Evolutionary conservation across 2,888 invertebrate genomes (phyloP), one percentile per base, ranked within the genome.

Genomic region (Lithophane socia): DNA sequence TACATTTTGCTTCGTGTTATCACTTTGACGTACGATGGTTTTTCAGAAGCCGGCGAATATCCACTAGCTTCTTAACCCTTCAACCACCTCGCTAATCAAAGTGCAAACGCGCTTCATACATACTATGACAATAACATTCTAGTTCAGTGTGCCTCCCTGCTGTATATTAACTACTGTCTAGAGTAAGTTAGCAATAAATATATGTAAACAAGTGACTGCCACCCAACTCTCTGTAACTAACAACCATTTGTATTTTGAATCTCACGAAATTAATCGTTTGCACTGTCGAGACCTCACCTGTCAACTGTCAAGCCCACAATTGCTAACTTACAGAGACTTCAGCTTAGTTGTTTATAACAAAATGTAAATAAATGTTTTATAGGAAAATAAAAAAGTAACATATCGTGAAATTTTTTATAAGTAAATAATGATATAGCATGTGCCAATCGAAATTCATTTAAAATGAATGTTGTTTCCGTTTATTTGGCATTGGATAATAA

Each of bases 361-460:
- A 79, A 77, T 88, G 88, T 88, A 88, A 88, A 88, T 88, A 88
- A 84, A 87, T 77, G 83, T 87, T 84, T 83, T 83, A 83, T 86
- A 87, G 86, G 65, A 67, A 85, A 85, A 86, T 85, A 56, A 56
- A 56, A 47, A 56, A 86, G 86, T 79, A 82, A 86, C 88, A 88
- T 88, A 88, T 88, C 88, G 85, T 87, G 82, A 84, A 86, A 69
- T 75, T 85, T 86, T 86, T 86, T 87, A 86, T 86, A 82, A 86
- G 83, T 88, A 86, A 87, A 80, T 83, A 83, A 77, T 79, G 71
- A 86, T 87, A 82, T 86, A 86, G 87, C 60, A 88, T 88, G 88
- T 88, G 88, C 88, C 88, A 88, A 88, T 88, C 80, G 83, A 77
- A 86, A 77, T 88, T 88, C 88, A 88, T 88, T 88, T 69, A 77